A percentile compares a stretch with the other conserved stretches of the same genome.
phyloP scores from a whole-genome alignment of 2,113 vertebrate species.

The Mormoops blainvillei region DNA sequence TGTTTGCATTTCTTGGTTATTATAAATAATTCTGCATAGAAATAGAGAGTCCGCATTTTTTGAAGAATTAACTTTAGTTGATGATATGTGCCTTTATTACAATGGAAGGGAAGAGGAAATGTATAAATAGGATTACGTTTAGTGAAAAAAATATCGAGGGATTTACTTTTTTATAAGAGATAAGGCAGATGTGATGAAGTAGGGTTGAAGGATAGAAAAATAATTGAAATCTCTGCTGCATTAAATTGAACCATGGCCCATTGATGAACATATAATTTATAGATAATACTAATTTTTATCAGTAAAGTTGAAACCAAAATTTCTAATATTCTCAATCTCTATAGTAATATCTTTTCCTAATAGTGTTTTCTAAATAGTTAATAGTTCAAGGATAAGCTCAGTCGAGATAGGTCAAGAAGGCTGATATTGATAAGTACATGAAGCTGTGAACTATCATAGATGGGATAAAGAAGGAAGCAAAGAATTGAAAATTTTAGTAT shows the following conservation, averaged over 20 bases:
- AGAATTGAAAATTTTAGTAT: neutral
- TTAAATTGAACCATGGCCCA: neutral
- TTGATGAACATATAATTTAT: neutral
- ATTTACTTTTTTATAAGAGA: neutral
- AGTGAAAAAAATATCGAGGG: neutral
- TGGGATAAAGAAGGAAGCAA: neutral
- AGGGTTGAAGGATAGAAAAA: neutral
- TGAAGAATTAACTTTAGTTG: neutral
- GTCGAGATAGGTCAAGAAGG: neutral
- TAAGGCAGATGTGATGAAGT: neutral
- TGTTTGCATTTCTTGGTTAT: neutral
- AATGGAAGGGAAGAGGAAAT: neutral
- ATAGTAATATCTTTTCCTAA: neutral
- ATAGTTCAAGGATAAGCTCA: neutral
- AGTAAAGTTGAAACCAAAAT: neutral
- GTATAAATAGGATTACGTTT: neutral
- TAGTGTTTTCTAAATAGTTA: neutral
- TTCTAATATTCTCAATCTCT: neutral
- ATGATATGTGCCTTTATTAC: neutral
- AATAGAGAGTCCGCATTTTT: neutral
- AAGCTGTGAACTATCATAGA: neutral
- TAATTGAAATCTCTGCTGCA: neutral
- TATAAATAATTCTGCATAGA: neutral
- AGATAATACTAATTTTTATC: neutral
- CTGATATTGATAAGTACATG: neutral